Percentiles rank a stretch among this genome's conserved stretches.
These are phyloP conservation scores for Shinisaurus crocodilurus DNA, from an alignment of 2,113 vertebrate genomes.

Conservation along the genomic window DNA sequence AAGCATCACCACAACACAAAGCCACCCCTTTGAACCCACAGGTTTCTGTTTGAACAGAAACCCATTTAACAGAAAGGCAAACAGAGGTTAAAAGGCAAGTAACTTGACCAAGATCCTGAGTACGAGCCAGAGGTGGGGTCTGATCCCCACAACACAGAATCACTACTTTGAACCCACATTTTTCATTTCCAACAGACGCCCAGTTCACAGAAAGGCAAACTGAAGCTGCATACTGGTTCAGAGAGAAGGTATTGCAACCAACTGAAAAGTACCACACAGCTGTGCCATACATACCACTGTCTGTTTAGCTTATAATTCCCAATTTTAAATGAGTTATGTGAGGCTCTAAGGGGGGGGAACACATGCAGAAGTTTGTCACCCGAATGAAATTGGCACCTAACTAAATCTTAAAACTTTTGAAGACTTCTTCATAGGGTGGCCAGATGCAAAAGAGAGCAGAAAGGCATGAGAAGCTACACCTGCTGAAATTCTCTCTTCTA, in stretches of 20 bases:
- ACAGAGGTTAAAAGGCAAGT: neutral
- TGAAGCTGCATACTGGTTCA: neutral
- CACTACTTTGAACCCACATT: neutral
- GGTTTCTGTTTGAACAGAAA: neutral
- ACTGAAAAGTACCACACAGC: neutral
- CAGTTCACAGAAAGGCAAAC: neutral
- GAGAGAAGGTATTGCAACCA: neutral
- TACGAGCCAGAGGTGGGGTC: neutral
- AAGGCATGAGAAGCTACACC: neutral
- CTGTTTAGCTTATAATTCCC: neutral
- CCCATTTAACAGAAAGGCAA: neutral
- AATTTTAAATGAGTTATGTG: neutral
- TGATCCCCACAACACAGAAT: too few species aligned
- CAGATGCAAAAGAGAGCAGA: neutral
- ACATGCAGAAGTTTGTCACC: neutral
- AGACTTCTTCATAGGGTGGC: neutral
- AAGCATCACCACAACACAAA: neutral
- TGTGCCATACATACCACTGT: neutral
- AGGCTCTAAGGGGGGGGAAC: neutral
- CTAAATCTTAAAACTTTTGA: neutral
- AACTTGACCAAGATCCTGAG: neutral
- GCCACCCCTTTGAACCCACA: neutral
- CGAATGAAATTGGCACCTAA: neutral
- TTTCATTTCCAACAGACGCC: neutral
- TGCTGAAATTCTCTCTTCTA: neutral